Evolutionary conservation across 2,888 invertebrate species (phyloP), one percentile per base, ranked within the genome.

Genomic region (Blera fallax): DNA sequence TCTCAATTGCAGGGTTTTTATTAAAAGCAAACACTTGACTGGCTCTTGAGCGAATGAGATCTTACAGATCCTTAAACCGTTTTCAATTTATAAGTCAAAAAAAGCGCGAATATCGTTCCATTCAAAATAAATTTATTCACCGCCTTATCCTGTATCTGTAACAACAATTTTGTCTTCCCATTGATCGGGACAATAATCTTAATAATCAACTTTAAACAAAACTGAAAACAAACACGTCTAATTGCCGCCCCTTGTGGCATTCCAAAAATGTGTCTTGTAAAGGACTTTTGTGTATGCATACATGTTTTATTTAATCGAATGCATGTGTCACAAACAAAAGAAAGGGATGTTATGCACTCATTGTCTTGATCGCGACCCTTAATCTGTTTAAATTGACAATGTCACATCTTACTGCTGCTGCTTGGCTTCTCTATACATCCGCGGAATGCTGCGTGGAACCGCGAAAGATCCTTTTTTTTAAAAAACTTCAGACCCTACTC

Each of bases 381-480:
- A 85, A 85, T 85, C 85, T 54, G 76, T 70, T 80, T 80, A 72
- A 80, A 72, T 70, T 70, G 78, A 70, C 69, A 78, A 40, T 69
- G 50, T 77, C 50, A 54, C 77, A 69, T 40, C 45, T 64, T 24
- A 67, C 65, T 21, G 8, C 8, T 50, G 29, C 27, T 73, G 43
- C 16, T 56, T 24, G 16, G 48, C 21, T 54, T 48, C 11, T 43
- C 64, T 50, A 65, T n/a, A n/a, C n/a, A n/a, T 77, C 58, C 83
- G 83, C 83, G 83, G 79, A 58, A 45, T 18, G 27, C 18, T 54
- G 69, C 69, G 69, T 79, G 62, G 34, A 76, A 81, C 81, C 81
- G 62, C 81, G 81, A 62, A 56, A 69, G 21, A 21, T 54, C 54
- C 64, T 40, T 37, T 43, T 21, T 32, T 52, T 62, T 6, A 2